These are phyloP conservation scores for Antheraea assamensis DNA, from an alignment of 2,888 invertebrate species.

Conservation along the genomic window DNA sequence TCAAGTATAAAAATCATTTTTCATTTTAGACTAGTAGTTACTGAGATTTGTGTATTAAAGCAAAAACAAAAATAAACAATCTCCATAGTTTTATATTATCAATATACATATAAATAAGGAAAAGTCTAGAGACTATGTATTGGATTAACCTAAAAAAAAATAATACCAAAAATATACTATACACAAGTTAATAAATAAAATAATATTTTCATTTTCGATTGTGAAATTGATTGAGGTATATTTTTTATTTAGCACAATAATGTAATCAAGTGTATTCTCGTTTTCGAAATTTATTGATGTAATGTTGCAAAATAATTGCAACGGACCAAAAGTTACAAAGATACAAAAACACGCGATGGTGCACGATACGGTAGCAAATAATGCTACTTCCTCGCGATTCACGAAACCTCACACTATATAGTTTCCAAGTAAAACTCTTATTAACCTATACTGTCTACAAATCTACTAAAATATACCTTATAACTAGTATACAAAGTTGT, in stretches of 20 bases:
- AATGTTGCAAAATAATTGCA: background rate
- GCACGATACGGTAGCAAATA: slow-evolving; percentile 81
- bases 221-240: too few species aligned
- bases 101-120: background rate
- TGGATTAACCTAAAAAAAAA: background rate
- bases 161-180: too few species aligned
- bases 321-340: slow-evolving; percentile 44
- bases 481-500: slow-evolving; percentile 2
- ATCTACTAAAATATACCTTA: slow-evolving; percentile 40
- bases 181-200: too few species aligned
- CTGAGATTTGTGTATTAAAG: background rate
- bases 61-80: too few species aligned
- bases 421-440: slow-evolving; percentile 32
- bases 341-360: slow-evolving; percentile 64
- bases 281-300: background rate
- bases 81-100: too few species aligned
- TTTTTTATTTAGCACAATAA: background rate
- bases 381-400: slow-evolving; percentile 77
- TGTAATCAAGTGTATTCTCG: background rate
- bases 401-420: slow-evolving; percentile 75
- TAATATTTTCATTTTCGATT: too few species aligned
- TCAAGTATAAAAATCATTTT: background rate
- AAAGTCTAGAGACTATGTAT: background rate
- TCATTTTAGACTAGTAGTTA: background rate
- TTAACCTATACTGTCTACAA: slow-evolving; percentile 31